These are phyloP conservation scores for Forbesichthys agassizii DNA, from an alignment of 2,113 vertebrate species.

Conservation along the genomic window DNA sequence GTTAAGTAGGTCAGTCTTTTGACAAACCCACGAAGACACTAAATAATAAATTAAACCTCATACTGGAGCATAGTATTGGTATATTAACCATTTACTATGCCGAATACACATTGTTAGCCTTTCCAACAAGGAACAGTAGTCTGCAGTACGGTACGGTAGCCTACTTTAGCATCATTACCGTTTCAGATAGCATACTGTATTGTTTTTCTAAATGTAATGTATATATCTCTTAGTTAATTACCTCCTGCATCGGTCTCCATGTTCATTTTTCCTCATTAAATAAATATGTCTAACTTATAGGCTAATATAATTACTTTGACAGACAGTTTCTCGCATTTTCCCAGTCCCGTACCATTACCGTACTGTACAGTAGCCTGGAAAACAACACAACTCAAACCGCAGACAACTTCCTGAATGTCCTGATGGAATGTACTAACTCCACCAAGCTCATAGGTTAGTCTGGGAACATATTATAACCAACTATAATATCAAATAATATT, in stretches of 20 bases:
- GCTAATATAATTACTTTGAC: too few relatives aligned
- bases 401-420: constrained; percentile 58
- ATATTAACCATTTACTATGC: too few relatives aligned
- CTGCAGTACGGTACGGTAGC: too few relatives aligned
- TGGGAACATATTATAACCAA: too few relatives aligned
- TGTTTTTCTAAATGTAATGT: neutral
- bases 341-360: neutral
- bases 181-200: neutral
- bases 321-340: neutral
- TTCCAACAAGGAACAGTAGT: too few relatives aligned
- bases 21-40: too few relatives aligned
- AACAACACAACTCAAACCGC: constrained; percentile 6
- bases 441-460: neutral
- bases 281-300: neutral
- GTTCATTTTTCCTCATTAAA: neutral
- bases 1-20: too few relatives aligned
- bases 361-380: constrained; percentile 15
- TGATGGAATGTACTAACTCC: constrained; percentile 3
- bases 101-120: too few relatives aligned
- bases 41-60: too few relatives aligned
- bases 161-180: neutral
- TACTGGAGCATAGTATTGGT: too few relatives aligned
- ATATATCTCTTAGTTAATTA: constrained; percentile 27
- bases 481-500: too few relatives aligned
- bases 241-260: constrained; percentile 71